Evolutionary conservation across 2,888 invertebrate species (phyloP), one percentile per base, ranked within the genome.

Genomic region (Mythimna vitellina): DNA sequence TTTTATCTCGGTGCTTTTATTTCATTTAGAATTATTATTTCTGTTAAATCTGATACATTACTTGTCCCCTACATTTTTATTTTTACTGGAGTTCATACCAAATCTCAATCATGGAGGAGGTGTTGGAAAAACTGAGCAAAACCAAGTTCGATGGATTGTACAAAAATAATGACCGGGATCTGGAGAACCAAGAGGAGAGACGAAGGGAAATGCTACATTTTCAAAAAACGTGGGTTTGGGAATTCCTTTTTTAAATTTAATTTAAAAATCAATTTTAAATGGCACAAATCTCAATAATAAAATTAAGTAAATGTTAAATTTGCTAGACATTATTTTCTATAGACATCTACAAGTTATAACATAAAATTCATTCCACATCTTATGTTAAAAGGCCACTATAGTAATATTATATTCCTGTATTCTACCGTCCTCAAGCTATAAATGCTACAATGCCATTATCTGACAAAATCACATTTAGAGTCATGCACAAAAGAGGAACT

Each of bases 181-280:
- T 89, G 14, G 90, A 90, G 22, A 90, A 89, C 65, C 97, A 97
- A 89, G 96, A 97, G 68, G 94, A 97, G 83, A 92, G 97, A 74
- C 92, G 97, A 51, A 92, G 92, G 73, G 91, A 95, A 84, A 89
- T 97, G 53, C 91, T 97, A n/a, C 91, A 96, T 70, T 90, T 91
- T 25, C 97, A 97, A 86, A 97, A 97, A 94, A 91, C 93, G 97
- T 97, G 93, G 86, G 82, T 49, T 51, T 42, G 20, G 4, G 9
- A 8, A 25, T 42, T 32, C 0, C 1, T 5, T 29, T 53, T 29
- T 7, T 62, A 25, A 12, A 35, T 49, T 58, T 32, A 7, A 9
- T 9, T 51, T 8, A 51, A n/a, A 8, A 3, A n/a, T 17, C 38
- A 1, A 14, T 14, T 42, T 42, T 6, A 1, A 46, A n/a, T 22